phyloP scores from a whole-genome alignment of 2,797 vertebrate species.

The Emys orbicularis region DNA sequence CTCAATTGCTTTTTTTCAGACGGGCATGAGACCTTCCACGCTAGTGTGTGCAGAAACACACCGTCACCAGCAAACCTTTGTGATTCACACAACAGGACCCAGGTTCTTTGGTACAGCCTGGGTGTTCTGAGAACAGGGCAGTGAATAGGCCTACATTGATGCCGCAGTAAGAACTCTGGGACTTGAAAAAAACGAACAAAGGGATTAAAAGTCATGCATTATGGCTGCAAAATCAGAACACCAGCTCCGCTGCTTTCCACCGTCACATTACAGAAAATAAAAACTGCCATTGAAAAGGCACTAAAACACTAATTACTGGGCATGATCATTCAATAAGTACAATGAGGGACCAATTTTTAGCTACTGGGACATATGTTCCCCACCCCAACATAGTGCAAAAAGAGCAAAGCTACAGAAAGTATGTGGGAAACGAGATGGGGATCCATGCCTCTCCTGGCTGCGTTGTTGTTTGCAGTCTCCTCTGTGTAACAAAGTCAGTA shows the following conservation, averaged over 20 bases:
- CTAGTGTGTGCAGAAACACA: background rate
- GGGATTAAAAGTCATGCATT: background rate
- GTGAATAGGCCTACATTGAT: background rate
- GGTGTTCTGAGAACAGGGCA: background rate
- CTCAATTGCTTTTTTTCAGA: background rate
- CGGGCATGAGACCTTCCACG: background rate
- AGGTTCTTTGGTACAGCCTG: background rate
- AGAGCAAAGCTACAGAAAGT: background rate
- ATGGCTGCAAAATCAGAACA: background rate
- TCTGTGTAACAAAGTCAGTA: background rate
- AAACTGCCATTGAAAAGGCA: background rate
- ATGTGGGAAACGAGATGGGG: background rate
- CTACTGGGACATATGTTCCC: background rate
- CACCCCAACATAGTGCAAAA: rapidly evolving
- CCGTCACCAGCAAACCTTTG: background rate
- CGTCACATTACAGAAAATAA: background rate
- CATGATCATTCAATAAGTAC: background rate
- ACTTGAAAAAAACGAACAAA: background rate
- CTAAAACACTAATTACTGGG: background rate
- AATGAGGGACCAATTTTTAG: background rate
- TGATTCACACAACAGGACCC: background rate
- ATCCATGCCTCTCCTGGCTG: background rate
- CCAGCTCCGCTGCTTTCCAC: background rate
- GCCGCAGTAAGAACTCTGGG: rapidly evolving
- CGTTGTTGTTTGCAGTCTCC: background rate